Evolutionary conservation across 2,113 vertebrate genomes (phyloP).

Genomic region (Silurus glanis): DNA sequence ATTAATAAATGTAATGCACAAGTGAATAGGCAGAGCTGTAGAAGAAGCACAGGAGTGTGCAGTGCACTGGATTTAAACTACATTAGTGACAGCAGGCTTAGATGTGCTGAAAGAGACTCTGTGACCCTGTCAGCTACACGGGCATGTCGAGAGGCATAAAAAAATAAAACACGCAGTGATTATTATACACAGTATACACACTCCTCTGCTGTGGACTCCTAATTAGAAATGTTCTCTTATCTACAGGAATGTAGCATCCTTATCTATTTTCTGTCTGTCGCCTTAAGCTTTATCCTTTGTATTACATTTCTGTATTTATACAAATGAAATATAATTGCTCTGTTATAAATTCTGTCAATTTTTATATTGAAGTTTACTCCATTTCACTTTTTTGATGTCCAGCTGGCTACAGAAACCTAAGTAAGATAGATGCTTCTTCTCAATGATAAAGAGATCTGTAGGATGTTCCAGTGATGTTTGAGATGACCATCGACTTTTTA

Average conservation of each 20-base stretch:
- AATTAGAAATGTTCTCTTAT: background rate
- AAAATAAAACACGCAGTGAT: background rate
- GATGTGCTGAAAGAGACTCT: background rate
- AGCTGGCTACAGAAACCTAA: too few species aligned
- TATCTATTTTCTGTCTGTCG: background rate
- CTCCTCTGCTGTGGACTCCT: background rate
- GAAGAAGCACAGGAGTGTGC: background rate
- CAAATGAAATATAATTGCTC: too few species aligned
- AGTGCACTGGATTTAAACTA: background rate
- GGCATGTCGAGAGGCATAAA: background rate
- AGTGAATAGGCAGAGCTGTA: slow-evolving; percentile 13
- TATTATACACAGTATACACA: background rate
- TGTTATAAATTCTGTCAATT: too few species aligned
- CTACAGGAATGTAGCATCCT: background rate
- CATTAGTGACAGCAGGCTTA: background rate
- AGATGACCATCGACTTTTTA: too few species aligned
- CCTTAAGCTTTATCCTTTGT: background rate
- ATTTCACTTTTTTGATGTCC: too few species aligned
- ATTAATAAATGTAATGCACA: slow-evolving; percentile 14
- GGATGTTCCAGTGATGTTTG: too few species aligned
- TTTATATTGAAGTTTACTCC: too few species aligned
- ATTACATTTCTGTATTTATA: too few species aligned
- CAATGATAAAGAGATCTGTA: too few species aligned
- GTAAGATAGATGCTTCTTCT: too few species aligned
- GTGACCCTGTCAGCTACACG: background rate